Evolutionary conservation across 2,888 invertebrate species (phyloP), one percentile per base, ranked within the genome.

Genomic region (Apamea crenata): DNA sequence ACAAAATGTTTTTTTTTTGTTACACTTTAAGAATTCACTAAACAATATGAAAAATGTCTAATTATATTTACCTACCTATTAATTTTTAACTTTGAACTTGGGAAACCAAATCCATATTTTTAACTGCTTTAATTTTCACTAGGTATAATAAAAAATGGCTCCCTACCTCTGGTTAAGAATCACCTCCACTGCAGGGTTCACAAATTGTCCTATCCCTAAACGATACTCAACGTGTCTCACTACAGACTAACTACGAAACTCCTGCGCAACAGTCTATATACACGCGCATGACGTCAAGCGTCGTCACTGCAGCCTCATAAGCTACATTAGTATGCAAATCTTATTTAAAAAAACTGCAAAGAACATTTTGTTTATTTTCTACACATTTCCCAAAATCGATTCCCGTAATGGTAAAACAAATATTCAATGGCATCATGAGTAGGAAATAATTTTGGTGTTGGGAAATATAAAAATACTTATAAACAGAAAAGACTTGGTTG

Each of bases 201-300:
- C 90, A 78, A 82, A 79, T 86, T 79, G 79, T 86, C 84, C 85
- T 89, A 91, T 90, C 91, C 92, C 91, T 91, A 92, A 95, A 93
- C 93, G 94, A 91, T 91, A 92, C 91, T 91, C 88, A 89, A 92
- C 90, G 93, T 93, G 91, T 92, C 91, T 89, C 90, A 90, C 91
- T 80, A 90, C 89, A 84, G 93, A 96, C 96, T 96, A 95, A 94
- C 91, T 92, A 89, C 88, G 87, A 91, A 86, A 91, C 92, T 94
- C 93, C 91, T 86, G 95, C 95, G 96, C 96, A 91, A 88, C 92
- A 85, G 90, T 85, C 96, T 96, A 95, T 96, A 96, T 96, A 96
- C 93, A 94, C 91, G 91, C 87, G 86, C 74, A 80, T 93, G 95
- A 95, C 95, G 96, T 96, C 95, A 95, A 82, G 68, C 72, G 53